Evolutionary conservation across 2,113 vertebrate genomes (phyloP), one percentile per base, ranked within the genome.

Genomic region (Labrus mixtus): DNA sequence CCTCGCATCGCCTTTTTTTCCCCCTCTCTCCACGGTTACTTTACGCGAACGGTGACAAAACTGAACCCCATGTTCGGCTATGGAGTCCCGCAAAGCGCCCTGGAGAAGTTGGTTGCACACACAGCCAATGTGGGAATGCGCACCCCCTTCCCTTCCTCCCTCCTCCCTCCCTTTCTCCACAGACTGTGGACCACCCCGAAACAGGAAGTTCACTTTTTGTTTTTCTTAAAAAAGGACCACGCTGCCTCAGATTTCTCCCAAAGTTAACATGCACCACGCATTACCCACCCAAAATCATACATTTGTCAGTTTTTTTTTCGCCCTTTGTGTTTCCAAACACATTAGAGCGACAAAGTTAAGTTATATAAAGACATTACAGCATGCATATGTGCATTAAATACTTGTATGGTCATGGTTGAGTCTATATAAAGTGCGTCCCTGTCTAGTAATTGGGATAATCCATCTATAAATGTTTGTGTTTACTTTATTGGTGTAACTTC

Each of bases 161-260:
- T 73, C 73, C 82, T 76, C 81, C 90, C 87, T 87, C 87, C 83
- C 83, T 91, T 86, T 89, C 91, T 92, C 87, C 91, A 90, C 91
- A 93, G 93, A 92, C 92, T 88, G 91, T 89, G 93, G 95, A 95
- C 95, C 95, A 95, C 95, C 95, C 95, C 94, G 94, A 95, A 95
- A 95, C 95, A 95, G 95, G 95, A 95, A 95, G 95, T 95, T 90
- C 87, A 93, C 92, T 95, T 95, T 95, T 94, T 94, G 91, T 92
- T 95, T 95, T 95, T 94, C 89, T 93, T 93, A 80, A 92, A 90
- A 89, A 75, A 70, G 58, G 50, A 82, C 78, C 81, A 84, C 39
- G 86, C 87, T 87, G 85, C 85, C 33, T 81, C 63, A 74, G 63
- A 80, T 86, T 74, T 73, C 67, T 73, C 48, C 56, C 50, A 70